phyloP scores from a whole-genome alignment of 2,797 vertebrate species.

The Anableps anableps region DNA sequence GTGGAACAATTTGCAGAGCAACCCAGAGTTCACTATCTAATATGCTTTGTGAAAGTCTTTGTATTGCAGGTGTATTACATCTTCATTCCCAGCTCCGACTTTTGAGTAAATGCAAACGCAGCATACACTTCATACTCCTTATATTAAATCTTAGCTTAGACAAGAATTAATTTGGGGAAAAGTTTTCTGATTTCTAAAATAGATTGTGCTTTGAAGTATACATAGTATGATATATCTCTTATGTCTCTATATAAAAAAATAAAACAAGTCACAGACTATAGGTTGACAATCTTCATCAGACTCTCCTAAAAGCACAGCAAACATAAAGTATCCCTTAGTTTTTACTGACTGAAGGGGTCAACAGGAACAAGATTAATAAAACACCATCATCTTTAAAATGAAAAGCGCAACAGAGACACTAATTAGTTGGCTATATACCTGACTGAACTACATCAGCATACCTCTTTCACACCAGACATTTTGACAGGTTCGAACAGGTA shows the following conservation, averaged over 20 bases:
- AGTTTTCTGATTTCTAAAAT: constrained; percentile 29
- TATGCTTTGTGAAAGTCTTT: background rate
- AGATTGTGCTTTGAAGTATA: constrained; percentile 68
- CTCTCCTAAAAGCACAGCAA: constrained; percentile 36
- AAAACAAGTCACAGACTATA: constrained; percentile 30
- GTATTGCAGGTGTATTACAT: background rate
- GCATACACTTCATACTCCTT: constrained; percentile 19
- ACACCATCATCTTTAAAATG: background rate
- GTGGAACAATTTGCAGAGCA: background rate
- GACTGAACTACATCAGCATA: background rate
- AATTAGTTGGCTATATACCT: background rate
- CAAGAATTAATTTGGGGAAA: constrained; percentile 10
- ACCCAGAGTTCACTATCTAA: background rate
- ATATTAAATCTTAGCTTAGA: constrained; percentile 21
- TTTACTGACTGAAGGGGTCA: constrained; percentile 44
- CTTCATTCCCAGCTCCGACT: background rate
- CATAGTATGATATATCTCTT: constrained; percentile 20
- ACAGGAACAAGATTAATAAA: background rate
- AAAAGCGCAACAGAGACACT: background rate
- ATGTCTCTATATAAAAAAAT: constrained; percentile 45
- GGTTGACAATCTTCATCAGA: constrained; percentile 23
- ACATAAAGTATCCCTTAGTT: constrained; percentile 42
- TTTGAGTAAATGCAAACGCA: background rate
- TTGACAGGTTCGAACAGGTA: background rate
- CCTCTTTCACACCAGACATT: background rate